Conservation (phyloP, 2,797 vertebrate genomes). For the Stomatorhinus walkeri region DNA sequence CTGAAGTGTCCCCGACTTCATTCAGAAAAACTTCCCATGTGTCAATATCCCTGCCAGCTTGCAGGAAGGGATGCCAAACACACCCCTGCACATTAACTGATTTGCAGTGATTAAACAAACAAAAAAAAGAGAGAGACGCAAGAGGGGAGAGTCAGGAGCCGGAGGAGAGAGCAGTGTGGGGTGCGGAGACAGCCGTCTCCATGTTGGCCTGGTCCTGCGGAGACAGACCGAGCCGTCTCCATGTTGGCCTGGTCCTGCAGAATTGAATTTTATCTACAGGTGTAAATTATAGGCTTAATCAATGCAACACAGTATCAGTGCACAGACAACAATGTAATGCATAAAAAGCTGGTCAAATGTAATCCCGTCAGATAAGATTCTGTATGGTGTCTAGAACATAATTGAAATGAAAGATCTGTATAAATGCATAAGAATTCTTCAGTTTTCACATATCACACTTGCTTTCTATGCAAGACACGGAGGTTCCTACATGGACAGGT, state of each 20-base stretch:
- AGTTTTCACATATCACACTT: background rate
- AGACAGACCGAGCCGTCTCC: background rate
- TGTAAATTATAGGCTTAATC: background rate
- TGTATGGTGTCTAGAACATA: background rate
- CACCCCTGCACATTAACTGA: constrained; percentile 19
- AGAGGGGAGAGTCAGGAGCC: background rate
- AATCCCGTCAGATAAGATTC: background rate
- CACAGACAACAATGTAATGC: background rate
- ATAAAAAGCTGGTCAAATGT: background rate
- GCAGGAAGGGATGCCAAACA: constrained; percentile 17
- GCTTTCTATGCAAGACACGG: background rate
- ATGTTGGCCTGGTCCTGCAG: background rate
- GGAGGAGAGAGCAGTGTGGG: background rate
- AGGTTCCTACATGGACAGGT: background rate
- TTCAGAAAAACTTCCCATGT: constrained; percentile 21
- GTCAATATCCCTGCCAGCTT: constrained; percentile 15
- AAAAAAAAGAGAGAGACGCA: background rate
- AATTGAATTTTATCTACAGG: background rate
- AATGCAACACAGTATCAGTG: background rate
- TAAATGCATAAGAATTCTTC: background rate
- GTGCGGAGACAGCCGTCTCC: background rate
- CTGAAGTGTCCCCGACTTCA: constrained; percentile 14
- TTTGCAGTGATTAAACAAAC: constrained; percentile 17
- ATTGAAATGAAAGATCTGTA: background rate
- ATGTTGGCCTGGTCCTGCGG: background rate